Conservation (phyloP, 2,888 invertebrate genomes). For the Hirtodrosophila histrioides region DNA sequence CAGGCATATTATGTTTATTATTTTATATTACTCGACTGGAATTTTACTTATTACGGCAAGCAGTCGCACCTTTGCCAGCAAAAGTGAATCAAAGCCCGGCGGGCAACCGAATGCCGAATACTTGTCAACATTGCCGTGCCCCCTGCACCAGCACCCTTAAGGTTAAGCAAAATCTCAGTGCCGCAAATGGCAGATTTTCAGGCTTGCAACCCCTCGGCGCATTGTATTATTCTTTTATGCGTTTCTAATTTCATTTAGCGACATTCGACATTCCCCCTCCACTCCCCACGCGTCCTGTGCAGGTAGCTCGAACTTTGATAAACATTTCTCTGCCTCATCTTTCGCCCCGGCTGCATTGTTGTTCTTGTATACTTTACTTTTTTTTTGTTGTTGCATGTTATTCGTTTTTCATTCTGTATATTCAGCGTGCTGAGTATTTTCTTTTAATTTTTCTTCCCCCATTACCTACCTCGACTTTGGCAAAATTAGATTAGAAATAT, state of each 20-base stretch:
- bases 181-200: constrained; percentile 23
- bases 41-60: constrained; percentile 62
- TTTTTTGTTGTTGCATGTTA: constrained; percentile 14
- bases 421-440: constrained; percentile 60
- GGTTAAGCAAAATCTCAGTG: constrained; percentile 33
- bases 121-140: constrained; percentile 61
- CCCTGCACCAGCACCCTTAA: constrained; percentile 21
- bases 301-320: constrained; percentile 66
- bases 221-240: constrained; percentile 76
- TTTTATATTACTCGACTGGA: constrained; percentile 63
- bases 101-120: constrained; percentile 61
- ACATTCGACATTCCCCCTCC: constrained; percentile 61
- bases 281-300: constrained; percentile 14
- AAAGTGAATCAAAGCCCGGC: constrained; percentile 59
- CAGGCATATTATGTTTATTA: constrained; percentile 76
- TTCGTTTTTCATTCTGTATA: constrained; percentile 37
- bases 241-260: constrained; percentile 81
- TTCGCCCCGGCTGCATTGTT: constrained; percentile 65
- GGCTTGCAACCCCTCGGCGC: constrained; percentile 55
- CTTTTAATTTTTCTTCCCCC: constrained; percentile 67
- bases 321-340: constrained; percentile 62
- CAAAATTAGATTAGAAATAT: constrained; percentile 81
- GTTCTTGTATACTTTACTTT: constrained; percentile 37
- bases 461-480: constrained; percentile 54
- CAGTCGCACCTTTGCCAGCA: constrained; percentile 43